These are phyloP conservation scores for Eledona agricola DNA, from an alignment of 2,888 invertebrate genomes.

Conservation along the genomic window DNA sequence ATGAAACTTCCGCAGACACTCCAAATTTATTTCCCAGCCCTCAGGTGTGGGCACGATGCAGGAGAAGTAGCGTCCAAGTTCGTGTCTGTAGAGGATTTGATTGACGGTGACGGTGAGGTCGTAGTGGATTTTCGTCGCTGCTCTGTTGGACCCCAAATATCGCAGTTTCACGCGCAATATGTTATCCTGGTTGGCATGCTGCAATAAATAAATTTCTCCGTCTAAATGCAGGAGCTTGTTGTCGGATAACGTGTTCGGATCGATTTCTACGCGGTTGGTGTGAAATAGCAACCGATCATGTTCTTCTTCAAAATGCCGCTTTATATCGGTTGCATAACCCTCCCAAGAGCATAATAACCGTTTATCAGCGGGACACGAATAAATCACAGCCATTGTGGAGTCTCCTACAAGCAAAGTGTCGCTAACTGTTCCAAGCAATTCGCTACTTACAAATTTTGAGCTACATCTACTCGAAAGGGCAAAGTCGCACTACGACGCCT, in stretches of 20 bases:
- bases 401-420: slow-evolving; percentile 41
- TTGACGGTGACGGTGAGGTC: slow-evolving; percentile 35
- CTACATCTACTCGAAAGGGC: neutral
- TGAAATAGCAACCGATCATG: slow-evolving; percentile 49
- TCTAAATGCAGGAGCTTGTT: slow-evolving; percentile 48
- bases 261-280: slow-evolving; percentile 43
- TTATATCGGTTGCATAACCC: slow-evolving; percentile 50
- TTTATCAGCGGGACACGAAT: slow-evolving; percentile 52
- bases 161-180: slow-evolving; percentile 45
- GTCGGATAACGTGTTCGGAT: slow-evolving; percentile 46
- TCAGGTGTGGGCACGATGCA: slow-evolving; percentile 2
- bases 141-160: slow-evolving; percentile 46
- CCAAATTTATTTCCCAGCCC: slow-evolving; percentile 35
- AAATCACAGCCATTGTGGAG: slow-evolving; percentile 50
- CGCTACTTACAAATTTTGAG: slow-evolving; percentile 14
- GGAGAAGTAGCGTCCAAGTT: neutral
- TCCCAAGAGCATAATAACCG: slow-evolving; percentile 53
- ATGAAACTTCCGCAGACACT: slow-evolving; percentile 21
- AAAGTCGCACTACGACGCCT: neutral
- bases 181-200: slow-evolving; percentile 39
- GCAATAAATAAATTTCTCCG: slow-evolving; percentile 52
- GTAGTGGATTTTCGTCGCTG: slow-evolving; percentile 47
- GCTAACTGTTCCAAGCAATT: slow-evolving; percentile 1
- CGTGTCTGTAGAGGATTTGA: slow-evolving; percentile 6
- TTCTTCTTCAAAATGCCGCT: slow-evolving; percentile 51